Evolutionary conservation across 2,113 vertebrate species (phyloP), one percentile per base, ranked within the genome.

Genomic region (Hippocampus comes): DNA sequence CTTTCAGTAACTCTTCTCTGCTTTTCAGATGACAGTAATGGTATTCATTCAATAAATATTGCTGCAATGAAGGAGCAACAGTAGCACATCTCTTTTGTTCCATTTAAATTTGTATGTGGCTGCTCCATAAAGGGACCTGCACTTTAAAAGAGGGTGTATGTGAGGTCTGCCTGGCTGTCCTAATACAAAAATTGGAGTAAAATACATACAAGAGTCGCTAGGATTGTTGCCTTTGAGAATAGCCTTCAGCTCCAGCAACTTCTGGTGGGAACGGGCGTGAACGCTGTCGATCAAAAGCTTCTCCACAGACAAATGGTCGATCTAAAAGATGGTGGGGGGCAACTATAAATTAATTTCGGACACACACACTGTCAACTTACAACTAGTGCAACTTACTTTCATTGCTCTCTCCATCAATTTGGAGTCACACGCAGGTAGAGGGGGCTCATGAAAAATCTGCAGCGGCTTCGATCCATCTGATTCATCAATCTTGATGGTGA

Each of bases 211-310:
- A 82, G 94, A 98, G 84, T 99, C 97, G 67, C 90, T 94, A 76
- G 90, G 84, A 66, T 99, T 99, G 91, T 91, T 94, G 87, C 85
- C 90, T 90, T 96, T 96, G 55, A 99, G 91, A 91, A 98, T 95
- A 87, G 95, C 91, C 91, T 99, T 99, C 64, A 99, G 91, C 86
- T 99, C 97, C 91, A 97, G 95, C 51, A 99, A 93, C 85, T 98
- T 99, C 90, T 99, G 97, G 94, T 99, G 93, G 67, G 96, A 95
- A 79, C 96, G 93, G 51, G 97, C 96, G 81, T 97, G 97, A 25
- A 99, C 96, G 46, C 97, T 99, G 89, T 99, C 97, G 72, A 99
- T 98, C 84, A 99, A 85, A 78, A 99, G 95, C 87, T 99, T 99
- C 89, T 99, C 97, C 91, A 98, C 93, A 43, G 97, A 99, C 60